Conservation (phyloP, 2,888 invertebrate species). For the Protonemura montana region DNA sequence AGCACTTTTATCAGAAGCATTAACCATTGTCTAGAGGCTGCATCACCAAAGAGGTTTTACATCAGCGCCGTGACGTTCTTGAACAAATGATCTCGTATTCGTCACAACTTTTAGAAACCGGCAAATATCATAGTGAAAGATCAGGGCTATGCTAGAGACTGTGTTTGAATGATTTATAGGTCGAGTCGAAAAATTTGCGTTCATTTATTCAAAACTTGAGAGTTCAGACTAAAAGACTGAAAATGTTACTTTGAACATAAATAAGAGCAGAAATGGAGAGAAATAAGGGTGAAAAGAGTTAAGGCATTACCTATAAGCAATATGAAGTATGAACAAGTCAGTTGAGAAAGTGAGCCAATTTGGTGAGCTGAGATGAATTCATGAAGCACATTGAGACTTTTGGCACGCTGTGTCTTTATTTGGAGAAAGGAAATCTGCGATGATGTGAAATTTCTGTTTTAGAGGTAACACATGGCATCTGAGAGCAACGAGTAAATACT, state of each 20-base stretch:
- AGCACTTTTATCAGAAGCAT: slow-evolving; percentile 15
- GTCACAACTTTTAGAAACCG: background rate
- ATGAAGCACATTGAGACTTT: background rate
- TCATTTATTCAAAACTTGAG: slow-evolving; percentile 12
- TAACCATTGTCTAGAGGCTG: slow-evolving; percentile 21
- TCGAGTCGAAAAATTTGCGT: background rate
- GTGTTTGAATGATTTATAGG: slow-evolving; percentile 2
- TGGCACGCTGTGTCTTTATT: background rate
- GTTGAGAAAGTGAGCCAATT: background rate
- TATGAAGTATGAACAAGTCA: background rate
- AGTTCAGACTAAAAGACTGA: background rate
- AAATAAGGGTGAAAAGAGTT: background rate
- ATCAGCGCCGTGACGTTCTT: background rate
- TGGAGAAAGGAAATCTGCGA: background rate
- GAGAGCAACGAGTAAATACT: background rate
- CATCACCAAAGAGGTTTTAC: background rate
- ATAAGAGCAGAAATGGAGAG: background rate
- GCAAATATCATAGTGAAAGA: slow-evolving; percentile 12
- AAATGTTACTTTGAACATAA: slow-evolving; percentile 12
- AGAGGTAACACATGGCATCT: background rate
- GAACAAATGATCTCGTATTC: slow-evolving; percentile 22
- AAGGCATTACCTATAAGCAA: background rate
- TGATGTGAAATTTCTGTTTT: background rate
- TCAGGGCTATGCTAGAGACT: background rate
- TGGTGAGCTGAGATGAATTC: background rate